phyloP scores from a whole-genome alignment of 2,888 invertebrate species.

The Noctuana brunneofusca region DNA sequence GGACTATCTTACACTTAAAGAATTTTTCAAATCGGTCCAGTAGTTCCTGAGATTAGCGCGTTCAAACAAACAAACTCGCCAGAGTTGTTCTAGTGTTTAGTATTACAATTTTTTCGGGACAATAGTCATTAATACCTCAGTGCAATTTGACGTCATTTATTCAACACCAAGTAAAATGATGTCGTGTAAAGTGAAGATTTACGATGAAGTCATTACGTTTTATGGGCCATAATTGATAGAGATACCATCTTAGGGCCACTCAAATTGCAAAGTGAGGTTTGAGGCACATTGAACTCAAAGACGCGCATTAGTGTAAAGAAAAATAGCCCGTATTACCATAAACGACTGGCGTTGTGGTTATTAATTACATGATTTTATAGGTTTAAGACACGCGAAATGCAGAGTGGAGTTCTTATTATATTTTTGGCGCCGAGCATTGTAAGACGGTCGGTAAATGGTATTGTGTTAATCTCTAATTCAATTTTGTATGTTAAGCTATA shows the following conservation, averaged over 20 bases:
- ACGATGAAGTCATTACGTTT: constrained; percentile 82
- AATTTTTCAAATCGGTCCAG: too few species aligned
- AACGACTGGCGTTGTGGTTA: constrained; percentile 72
- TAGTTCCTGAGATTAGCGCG: too few species aligned
- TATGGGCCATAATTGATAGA: constrained; percentile 81
- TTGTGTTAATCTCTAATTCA: constrained; percentile 18
- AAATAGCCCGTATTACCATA: constrained; percentile 71
- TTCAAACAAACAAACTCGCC: constrained; percentile 16
- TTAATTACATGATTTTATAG: constrained; percentile 76
- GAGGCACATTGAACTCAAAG: constrained; percentile 69
- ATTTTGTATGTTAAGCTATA: constrained; percentile 9
- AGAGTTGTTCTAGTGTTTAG: constrained; percentile 18
- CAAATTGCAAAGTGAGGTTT: constrained; percentile 78
- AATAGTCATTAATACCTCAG: constrained; percentile 63
- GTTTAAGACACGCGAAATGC: constrained; percentile 60
- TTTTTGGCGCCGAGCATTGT: constrained; percentile 34
- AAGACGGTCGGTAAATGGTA: constrained; percentile 19
- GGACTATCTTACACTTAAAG: constrained; percentile 10
- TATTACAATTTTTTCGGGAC: constrained; percentile 33
- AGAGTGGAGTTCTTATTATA: constrained; percentile 37
- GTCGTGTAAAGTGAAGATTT: constrained; percentile 78
- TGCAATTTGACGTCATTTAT: constrained; percentile 75
- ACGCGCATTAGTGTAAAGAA: constrained; percentile 74
- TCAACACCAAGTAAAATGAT: constrained; percentile 76
- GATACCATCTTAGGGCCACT: constrained; percentile 74